Base-by-base conservation (phyloP, 2,113 vertebrate species). In the Anolis carolinensis region DNA sequence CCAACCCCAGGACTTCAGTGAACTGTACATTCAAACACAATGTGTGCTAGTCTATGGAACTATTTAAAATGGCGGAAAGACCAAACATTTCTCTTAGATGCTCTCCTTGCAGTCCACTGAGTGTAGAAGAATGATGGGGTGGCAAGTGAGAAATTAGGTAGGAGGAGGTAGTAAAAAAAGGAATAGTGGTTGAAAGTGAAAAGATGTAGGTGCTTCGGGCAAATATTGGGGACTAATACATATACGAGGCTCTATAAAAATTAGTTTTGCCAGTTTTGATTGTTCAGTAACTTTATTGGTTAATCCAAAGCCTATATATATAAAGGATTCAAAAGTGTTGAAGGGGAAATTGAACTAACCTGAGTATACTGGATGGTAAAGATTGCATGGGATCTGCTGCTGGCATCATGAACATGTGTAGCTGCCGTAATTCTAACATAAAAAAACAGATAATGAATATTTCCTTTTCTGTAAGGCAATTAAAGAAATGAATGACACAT, bases 311-410 rank as follows among this genome's bases (percentile, higher is more conserved):
- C 59, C 25, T 27, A 71, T 71, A 11, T 32, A n/a, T 36, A 70
- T 55, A 30, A 59, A 36, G n/a, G 5, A 7, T 78, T 70, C 23
- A 34, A 79, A 59, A 71, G 52, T 81, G n/a, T 50, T 59, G 65
- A 21, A 67, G 50, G 34, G 7, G 48, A 85, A 89, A 92, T 88
- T 72, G 87, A 79, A 89, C 93, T 80, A 92, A 99, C 99, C 97
- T 99, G 98, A 30, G 98, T 98, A 93, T 98, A 99, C 92, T 98
- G 97, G 94, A 99, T 98, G 74, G 97, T 98, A 95, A 99, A 99
- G 96, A 99, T 99, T 93, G 98, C 98, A 79, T 99, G 99, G 65
- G 99, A 99, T 91, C 99, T 96, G 95, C 99, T 99, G 96, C 99
- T 99, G 92, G 98, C 97, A 39, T 98, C 98, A 4, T 99, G 99